Conservation (phyloP, 2,113 vertebrate genomes). For the Alethe diademata region DNA sequence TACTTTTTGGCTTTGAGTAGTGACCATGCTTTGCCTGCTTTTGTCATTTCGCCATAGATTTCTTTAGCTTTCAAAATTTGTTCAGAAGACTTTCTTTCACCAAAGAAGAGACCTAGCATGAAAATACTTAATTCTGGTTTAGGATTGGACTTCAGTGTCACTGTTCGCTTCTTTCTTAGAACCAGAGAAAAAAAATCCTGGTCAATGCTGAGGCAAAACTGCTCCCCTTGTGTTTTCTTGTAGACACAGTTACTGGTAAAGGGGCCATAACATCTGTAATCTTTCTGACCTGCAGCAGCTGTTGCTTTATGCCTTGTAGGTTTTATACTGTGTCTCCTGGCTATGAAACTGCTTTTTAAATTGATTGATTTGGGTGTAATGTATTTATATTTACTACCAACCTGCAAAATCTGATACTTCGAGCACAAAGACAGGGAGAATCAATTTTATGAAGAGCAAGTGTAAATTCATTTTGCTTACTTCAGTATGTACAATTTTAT, state of each 20-base stretch:
- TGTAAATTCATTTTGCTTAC: not conserved
- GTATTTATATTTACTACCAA: not conserved
- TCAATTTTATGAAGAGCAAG: not conserved
- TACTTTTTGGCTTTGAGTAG: not conserved
- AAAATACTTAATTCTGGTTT: not conserved
- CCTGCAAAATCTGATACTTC: not conserved
- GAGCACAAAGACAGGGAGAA: not conserved
- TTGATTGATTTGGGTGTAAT: not conserved
- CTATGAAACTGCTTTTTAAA: not conserved
- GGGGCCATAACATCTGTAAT: not conserved
- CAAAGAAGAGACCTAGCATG: not conserved
- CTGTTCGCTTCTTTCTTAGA: not conserved
- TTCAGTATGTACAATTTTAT: not conserved
- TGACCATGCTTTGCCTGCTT: not conserved
- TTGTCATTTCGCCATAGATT: not conserved
- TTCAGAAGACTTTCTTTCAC: not conserved
- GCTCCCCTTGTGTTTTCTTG: not conserved
- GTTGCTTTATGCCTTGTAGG: not conserved
- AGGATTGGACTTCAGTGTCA: not conserved
- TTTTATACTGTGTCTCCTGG: not conserved
- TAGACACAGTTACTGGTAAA: not conserved
- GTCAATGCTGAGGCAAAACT: not conserved
- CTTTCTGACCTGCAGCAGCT: not conserved
- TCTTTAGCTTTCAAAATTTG: not conserved
- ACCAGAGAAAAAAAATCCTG: not conserved